A percentile compares a stretch with the other conserved stretches of the same genome.
phyloP scores from a whole-genome alignment of 2,113 vertebrate genomes.

The Clinocottus analis region DNA sequence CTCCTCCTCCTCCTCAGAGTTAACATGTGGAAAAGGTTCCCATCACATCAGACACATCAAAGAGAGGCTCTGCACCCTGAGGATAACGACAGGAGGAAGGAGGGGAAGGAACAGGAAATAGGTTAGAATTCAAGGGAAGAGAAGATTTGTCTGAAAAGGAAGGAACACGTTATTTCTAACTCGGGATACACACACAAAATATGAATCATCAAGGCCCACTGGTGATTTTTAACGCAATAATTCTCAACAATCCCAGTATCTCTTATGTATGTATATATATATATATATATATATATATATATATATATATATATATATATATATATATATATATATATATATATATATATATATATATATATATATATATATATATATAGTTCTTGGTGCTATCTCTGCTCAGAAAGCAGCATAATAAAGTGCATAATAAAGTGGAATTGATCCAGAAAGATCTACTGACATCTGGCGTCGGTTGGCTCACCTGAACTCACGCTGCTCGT shows the following conservation, averaged over 20 bases:
- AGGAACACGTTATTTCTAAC: neutral
- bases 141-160: neutral
- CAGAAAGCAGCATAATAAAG: neutral
- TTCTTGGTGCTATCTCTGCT: neutral
- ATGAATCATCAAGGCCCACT: too few relatives aligned
- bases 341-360: too few relatives aligned
- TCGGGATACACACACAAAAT: neutral
- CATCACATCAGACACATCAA: slow-evolving; percentile 75
- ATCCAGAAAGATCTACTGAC: slow-evolving; percentile 48
- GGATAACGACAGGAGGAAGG: slow-evolving; percentile 58
- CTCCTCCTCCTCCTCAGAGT: slow-evolving; percentile 16
- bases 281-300: too few relatives aligned
- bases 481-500: neutral
- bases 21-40: slow-evolving; percentile 50
- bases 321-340: neutral
- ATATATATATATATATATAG: neutral
- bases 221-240: neutral
- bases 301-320: neutral
- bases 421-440: neutral
- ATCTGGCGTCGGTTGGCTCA: slow-evolving; percentile 40
- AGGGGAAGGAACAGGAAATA: slow-evolving; percentile 41
- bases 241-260: neutral
- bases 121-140: slow-evolving; percentile 49
- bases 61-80: slow-evolving; percentile 67
- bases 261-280: neutral